A percentile compares a stretch with the other conserved stretches of the same genome.
phyloP scores from a whole-genome alignment of 2,113 vertebrate species.

The Albula glossodonta region DNA sequence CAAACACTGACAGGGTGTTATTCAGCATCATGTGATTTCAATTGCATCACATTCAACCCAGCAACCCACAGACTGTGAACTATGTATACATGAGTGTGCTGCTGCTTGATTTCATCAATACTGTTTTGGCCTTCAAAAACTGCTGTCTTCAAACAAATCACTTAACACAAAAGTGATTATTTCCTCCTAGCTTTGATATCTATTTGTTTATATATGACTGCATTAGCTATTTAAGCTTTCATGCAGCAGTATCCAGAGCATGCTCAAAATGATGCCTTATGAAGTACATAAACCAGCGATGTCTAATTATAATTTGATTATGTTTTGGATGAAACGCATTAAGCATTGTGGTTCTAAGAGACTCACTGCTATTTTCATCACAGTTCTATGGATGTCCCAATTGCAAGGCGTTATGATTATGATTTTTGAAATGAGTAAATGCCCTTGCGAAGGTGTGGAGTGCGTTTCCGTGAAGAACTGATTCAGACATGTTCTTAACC shows the following conservation, averaged over 20 bases:
- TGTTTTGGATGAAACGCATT: no score
- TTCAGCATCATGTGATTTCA: background rate
- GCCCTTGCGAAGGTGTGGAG: background rate
- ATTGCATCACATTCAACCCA: background rate
- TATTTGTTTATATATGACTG: background rate
- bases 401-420: background rate
- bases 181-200: background rate
- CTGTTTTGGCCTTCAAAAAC: background rate
- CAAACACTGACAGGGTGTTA: slow-evolving; percentile 39
- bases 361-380: background rate
- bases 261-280: background rate
- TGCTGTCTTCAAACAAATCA: background rate
- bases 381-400: background rate
- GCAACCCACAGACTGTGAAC: background rate
- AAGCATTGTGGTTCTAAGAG: background rate
- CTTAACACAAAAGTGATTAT: background rate
- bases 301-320: background rate
- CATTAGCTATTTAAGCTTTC: background rate
- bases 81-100: background rate
- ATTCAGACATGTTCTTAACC: background rate
- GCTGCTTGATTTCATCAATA: background rate
- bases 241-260: background rate
- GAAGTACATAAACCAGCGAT: no score
- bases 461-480: background rate
- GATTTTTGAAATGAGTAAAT: background rate